These are phyloP conservation scores for Tychaedon coryphoeus DNA, from an alignment of 2,113 vertebrate species.

Conservation along the genomic window DNA sequence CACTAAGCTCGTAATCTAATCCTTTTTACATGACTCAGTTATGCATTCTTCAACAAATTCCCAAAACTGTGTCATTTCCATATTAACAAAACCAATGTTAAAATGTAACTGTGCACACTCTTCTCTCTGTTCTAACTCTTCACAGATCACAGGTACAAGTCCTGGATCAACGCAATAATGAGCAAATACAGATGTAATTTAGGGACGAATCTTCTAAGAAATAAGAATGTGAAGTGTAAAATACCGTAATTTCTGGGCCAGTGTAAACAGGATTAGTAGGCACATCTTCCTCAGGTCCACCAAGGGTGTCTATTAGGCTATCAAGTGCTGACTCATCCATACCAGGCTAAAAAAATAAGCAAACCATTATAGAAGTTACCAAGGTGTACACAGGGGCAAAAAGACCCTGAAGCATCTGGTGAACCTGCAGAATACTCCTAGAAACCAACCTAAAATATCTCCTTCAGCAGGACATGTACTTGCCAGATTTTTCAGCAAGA, in stretches of 20 bases:
- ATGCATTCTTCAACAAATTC: background rate
- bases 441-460: background rate
- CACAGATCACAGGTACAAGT: background rate
- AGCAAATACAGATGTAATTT: background rate
- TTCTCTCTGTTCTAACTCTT: background rate
- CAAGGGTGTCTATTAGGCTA: slow-evolving; percentile 71
- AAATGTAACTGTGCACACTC: background rate
- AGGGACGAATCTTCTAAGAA: background rate
- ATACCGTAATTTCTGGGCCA: slow-evolving; percentile 71
- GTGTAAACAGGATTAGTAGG: slow-evolving; percentile 60
- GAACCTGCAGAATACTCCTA: background rate
- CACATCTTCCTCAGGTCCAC: slow-evolving; percentile 50
- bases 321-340: slow-evolving; percentile 72
- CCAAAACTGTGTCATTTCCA: background rate
- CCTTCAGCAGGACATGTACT: background rate
- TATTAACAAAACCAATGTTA: background rate
- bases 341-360: slow-evolving; percentile 58
- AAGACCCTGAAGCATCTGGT: background rate
- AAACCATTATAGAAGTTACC: background rate
- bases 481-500: background rate
- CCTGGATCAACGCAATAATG: background rate
- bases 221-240: background rate
- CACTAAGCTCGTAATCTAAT: background rate
- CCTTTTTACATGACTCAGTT: background rate
- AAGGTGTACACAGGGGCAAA: background rate